phyloP scores from a whole-genome alignment of 2,888 invertebrate genomes.

The Drosophila imparisetae region DNA sequence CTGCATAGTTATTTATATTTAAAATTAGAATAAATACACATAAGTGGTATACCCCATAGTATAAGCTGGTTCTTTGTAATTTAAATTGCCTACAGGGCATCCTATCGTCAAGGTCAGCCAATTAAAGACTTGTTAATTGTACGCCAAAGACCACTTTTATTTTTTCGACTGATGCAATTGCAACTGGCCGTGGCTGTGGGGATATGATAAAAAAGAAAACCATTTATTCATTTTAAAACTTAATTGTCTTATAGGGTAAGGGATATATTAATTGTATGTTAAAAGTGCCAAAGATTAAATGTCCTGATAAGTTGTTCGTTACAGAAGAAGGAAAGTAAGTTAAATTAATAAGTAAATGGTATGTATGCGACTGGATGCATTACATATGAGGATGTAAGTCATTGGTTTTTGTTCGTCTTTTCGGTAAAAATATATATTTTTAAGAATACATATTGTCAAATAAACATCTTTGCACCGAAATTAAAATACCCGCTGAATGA shows the following conservation, averaged over 20 bases:
- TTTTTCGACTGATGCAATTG: background rate
- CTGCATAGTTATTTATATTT: background rate
- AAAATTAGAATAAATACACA: background rate
- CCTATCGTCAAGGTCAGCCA: too few species aligned
- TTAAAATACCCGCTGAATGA: background rate
- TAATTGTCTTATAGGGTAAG: background rate
- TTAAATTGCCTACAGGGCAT: background rate
- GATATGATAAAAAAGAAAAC: background rate
- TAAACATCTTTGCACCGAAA: background rate
- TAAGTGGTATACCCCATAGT: background rate
- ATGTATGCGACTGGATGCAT: background rate
- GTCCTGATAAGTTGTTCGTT: background rate
- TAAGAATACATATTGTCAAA: background rate
- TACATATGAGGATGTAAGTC: background rate
- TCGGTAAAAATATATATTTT: background rate
- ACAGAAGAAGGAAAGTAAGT: background rate
- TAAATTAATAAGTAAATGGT: too few species aligned
- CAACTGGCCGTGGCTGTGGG: background rate
- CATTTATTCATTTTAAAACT: background rate
- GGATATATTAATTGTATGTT: background rate
- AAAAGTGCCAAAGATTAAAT: background rate
- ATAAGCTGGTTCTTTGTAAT: background rate
- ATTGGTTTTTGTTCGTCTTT: background rate
- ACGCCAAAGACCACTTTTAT: background rate
- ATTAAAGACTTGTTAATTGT: constrained; percentile 1